Base-by-base conservation (phyloP, 2,888 invertebrate genomes). In the Leucophora obtusa region DNA sequence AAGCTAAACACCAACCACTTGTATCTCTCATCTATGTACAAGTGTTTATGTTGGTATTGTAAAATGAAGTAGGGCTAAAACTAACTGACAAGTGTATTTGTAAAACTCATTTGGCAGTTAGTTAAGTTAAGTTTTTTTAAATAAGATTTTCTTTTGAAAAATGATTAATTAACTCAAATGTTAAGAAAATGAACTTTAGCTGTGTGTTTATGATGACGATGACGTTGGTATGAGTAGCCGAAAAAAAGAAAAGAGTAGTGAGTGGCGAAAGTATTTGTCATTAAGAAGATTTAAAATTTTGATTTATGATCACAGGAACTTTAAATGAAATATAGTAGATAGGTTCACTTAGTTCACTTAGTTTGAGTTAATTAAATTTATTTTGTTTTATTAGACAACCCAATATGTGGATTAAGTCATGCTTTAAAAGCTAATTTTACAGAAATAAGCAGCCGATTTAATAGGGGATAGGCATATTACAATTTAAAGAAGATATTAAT, bases 261-360 rank as follows among this genome's bases (percentile, higher is more conserved):
- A 73, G 77, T 81, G 73, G 28, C 62, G 73, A 77, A 81, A 77
- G 77, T 77, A 77, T 77, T 81, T 81, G 81, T 81, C 81, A 74
- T 73, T 77, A 70, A 77, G 73, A 77, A 77, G 66, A 81, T 70
- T 81, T 74, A 24, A 74, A 76, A 81, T 58, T 60, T 73, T 77
- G 81, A 81, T 81, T 81, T 81, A 81, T 81, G 54, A 74, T 77
- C 66, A 60, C 18, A 15, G 54, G 21, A 59, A 54, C 47, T 33
- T 47, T 72, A 66, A 70, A 74, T 76, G 72, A 63, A 71, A 69
- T 47, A 60, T 47, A 21, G 54, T 58, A n/a, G 51, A 47, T n/a
- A 47, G n/a, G n/a, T 71, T 59, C 66, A 56, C 33, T 66, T 43
- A 53, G 70, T 71, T 60, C 7, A 65, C 59, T 71, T 35, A 38